phyloP scores from a whole-genome alignment of 2,113 vertebrate genomes.

The Misgurnus mizolepis region DNA sequence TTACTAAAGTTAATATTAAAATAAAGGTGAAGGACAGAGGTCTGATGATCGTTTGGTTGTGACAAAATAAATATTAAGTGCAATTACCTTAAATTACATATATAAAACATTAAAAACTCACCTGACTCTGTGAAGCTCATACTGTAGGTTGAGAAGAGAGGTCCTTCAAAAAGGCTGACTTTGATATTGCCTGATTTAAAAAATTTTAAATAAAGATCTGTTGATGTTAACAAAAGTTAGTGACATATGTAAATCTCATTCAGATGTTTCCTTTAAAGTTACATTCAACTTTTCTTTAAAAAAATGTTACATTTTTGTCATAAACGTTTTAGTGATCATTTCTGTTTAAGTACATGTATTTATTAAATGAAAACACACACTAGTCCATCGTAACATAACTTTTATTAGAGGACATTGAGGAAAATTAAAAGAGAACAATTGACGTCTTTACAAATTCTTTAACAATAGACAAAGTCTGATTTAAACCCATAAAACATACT shows the following conservation, averaged over 20 bases:
- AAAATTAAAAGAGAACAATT: conserved; percentile 39
- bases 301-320: too few species aligned
- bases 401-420: conserved; percentile 49
- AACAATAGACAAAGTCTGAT: conserved; percentile 36
- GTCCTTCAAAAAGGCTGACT: not conserved
- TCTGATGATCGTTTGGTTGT: too few species aligned
- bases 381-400: conserved; percentile 34
- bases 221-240: too few species aligned
- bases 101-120: not conserved
- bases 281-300: not conserved
- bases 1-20: too few species aligned
- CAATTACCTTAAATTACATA: not conserved
- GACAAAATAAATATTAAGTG: too few species aligned
- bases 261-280: not conserved
- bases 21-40: too few species aligned
- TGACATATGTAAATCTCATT: not conserved
- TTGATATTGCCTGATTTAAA: too few species aligned
- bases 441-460: conserved; percentile 27
- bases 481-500: conserved; percentile 29
- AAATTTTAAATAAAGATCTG: too few species aligned
- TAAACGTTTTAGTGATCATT: too few species aligned
- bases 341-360: too few species aligned
- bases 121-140: not conserved
- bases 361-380: not conserved
- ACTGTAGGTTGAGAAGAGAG: too few species aligned